Evolutionary conservation across 2,888 invertebrate species (phyloP), one percentile per base, ranked within the genome.

Genomic region (Atethmia centrago): DNA sequence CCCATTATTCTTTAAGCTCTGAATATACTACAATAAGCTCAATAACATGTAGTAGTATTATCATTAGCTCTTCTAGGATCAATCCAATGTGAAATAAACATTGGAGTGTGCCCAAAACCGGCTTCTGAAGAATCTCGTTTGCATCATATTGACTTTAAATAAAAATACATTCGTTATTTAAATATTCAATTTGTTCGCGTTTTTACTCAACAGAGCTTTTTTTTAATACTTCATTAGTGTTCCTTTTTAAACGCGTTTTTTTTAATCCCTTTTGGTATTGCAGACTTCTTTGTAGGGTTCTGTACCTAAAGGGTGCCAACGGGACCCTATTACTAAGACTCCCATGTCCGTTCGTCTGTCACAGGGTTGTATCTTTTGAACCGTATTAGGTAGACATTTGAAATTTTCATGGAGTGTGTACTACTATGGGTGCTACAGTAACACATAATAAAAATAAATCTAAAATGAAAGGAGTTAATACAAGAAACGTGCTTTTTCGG

Each of bases 101-200:
- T 77, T 67, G 51, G 36, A 68, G n/a, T 65, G 25, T 25, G 2
- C n/a, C 28, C 36, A 51, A 74, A 78, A 59, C 78, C 51, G 58
- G 42, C 21, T 58, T 28, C 58, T 45, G 42, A 70, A 31, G 36
- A n/a, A 16, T 12, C 62, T 62, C 56, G 62, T 76, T 76, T 62
- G 62, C 76, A 79, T 76, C 55, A 31, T 55, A 76, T 78, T 78
- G 75, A 76, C 55, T 70, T 55, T 76, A 56, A 36, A 79, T 42
- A 62, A 71, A 79, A 79, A 73, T 25, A 66, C 49, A 56, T 73
- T 73, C 56, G 10, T 12, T 53, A 21, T 71, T 80, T 51, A 62
- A 62, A 80, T 67, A 45, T 59, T 59, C 58, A 74, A 78, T 53
- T 51, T 78, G 58, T 69, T 78, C n/a, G 45, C 45, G 78, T 78